These are phyloP conservation scores for Rapana venosa DNA, from an alignment of 2,888 invertebrate species.

Conservation along the genomic window DNA sequence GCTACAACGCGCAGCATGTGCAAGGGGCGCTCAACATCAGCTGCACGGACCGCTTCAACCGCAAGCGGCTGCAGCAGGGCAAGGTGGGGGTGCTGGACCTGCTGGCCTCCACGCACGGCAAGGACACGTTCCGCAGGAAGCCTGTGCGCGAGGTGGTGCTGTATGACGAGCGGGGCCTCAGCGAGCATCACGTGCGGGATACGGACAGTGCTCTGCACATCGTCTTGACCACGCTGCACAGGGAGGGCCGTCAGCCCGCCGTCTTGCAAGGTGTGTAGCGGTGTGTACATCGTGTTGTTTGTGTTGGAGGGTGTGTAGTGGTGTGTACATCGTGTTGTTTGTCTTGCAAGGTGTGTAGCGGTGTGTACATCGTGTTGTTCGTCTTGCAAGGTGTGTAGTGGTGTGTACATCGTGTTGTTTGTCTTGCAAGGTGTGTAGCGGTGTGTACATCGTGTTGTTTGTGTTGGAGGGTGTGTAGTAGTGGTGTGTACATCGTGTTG, in stretches of 20 bases:
- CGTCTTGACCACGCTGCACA: conserved; percentile 84
- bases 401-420: no score
- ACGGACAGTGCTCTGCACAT: conserved; percentile 83
- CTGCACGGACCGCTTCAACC: conserved; percentile 85
- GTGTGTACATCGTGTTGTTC: no score
- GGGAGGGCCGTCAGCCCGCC: conserved; percentile 84
- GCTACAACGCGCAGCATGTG: conserved; percentile 85
- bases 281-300: background rate
- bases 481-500: no score
- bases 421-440: no score
- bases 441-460: no score
- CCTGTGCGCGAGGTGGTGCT: conserved; percentile 82
- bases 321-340: no score
- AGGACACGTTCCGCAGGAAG: conserved; percentile 81
- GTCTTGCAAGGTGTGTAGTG: no score
- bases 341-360: no score
- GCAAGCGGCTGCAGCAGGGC: conserved; percentile 84
- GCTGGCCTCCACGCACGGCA: conserved; percentile 80
- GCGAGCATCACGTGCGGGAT: conserved; percentile 73
- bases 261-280: conserved; percentile 84
- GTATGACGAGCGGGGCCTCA: conserved; percentile 84
- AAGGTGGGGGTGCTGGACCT: conserved; percentile 84
- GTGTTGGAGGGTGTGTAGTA: no score
- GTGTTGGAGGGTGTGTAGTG: no score
- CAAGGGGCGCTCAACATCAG: conserved; percentile 84